phyloP scores from a whole-genome alignment of 2,888 invertebrate genomes.

The Bembecia ichneumoniformis region DNA sequence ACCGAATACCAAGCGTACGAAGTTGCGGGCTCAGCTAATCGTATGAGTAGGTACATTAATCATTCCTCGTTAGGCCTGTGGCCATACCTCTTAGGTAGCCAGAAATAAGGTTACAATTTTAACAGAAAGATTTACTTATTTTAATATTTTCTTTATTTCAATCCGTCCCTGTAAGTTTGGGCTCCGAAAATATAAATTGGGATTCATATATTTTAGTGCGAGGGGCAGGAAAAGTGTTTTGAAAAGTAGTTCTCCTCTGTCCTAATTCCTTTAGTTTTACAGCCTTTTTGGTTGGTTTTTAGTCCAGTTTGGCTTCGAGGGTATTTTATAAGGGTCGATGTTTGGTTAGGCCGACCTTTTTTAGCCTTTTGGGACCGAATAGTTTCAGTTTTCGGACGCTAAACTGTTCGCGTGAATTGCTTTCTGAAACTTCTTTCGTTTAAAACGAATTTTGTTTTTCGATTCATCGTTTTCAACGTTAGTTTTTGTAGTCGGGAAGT shows the following conservation, averaged over 20 bases:
- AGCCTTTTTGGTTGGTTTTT: slow-evolving; percentile 69
- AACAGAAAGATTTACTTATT: slow-evolving; percentile 12
- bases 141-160: neutral
- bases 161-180: slow-evolving; percentile 27
- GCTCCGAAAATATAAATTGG: slow-evolving; percentile 67
- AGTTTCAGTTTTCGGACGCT: slow-evolving; percentile 55
- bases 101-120: slow-evolving; percentile 23
- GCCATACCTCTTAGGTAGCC: too few species aligned
- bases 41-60: too few species aligned
- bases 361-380: slow-evolving; percentile 52
- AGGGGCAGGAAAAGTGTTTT: slow-evolving; percentile 57
- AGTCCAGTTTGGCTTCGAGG: slow-evolving; percentile 26
- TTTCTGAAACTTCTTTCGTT: slow-evolving; percentile 41
- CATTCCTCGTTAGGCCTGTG: too few species aligned
- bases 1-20: too few species aligned
- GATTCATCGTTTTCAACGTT: slow-evolving; percentile 4
- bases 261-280: slow-evolving; percentile 72
- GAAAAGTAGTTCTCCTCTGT: slow-evolving; percentile 64
- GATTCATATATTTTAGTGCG: slow-evolving; percentile 64
- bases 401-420: slow-evolving; percentile 44
- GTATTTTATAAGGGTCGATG: slow-evolving; percentile 67
- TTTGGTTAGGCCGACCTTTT: slow-evolving; percentile 71
- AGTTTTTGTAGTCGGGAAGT: neutral
- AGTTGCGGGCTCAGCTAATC: too few species aligned
- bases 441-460: slow-evolving; percentile 25